phyloP scores from a whole-genome alignment of 2,113 vertebrate genomes.

The Siphamia tubifer region DNA sequence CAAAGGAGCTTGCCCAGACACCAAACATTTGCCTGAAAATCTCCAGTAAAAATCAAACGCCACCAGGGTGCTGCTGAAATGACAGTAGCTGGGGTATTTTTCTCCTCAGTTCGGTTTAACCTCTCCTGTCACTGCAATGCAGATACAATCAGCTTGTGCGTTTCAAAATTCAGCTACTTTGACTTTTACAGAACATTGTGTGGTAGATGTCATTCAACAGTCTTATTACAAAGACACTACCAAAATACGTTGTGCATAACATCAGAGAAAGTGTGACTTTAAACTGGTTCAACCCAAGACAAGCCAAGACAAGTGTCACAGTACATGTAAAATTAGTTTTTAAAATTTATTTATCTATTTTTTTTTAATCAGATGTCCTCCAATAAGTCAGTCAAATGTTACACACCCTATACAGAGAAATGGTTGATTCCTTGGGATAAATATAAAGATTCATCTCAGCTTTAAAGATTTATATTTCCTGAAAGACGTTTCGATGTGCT shows the following conservation, averaged over 20 bases:
- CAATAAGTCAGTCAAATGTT: background rate
- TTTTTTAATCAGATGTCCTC: background rate
- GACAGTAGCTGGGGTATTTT: slow-evolving; percentile 12
- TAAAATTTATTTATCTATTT: too few species aligned
- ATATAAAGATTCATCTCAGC: too few species aligned
- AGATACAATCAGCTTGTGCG: background rate
- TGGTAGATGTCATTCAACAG: background rate
- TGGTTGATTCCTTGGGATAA: too few species aligned
- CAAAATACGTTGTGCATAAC: background rate
- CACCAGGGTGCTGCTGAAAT: background rate
- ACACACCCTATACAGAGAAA: too few species aligned
- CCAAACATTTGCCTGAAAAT: background rate
- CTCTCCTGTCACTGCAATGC: background rate
- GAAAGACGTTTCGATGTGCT: too few species aligned
- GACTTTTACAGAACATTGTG: background rate
- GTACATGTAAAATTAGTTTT: background rate
- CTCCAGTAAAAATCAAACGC: background rate
- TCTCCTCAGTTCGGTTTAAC: background rate
- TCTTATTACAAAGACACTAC: background rate
- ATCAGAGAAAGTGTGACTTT: too few species aligned
- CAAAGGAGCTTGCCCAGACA: slow-evolving; percentile 1
- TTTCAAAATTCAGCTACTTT: background rate
- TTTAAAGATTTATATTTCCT: too few species aligned
- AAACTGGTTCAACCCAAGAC: too few species aligned
- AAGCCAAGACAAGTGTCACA: background rate